Base-by-base conservation (phyloP, 2,888 invertebrate species). In the Mesodorylaimus sp. region DNA sequence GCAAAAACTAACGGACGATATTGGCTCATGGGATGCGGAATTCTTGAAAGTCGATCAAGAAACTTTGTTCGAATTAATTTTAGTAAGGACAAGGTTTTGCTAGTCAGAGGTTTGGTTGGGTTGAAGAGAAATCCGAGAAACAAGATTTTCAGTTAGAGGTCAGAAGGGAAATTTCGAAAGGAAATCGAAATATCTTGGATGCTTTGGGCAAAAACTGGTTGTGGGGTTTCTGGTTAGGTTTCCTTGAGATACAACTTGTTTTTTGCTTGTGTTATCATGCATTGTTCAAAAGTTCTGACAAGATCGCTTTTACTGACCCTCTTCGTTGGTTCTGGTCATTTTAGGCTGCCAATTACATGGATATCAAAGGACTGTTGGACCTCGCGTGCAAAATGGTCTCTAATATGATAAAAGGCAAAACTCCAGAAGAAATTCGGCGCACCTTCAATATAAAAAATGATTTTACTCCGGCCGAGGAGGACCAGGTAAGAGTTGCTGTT, bases 11-110 rank as follows among this genome's bases (percentile, higher is more conserved):
- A 95, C 95, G 1, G 95, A 97, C 67, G 95, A 97, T 65, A 97
- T 97, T 58, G 86, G 86, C 25, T 87, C 88, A 0, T 97, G 97
- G 97, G 97, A 97, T 73, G 87, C 89, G 0, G 95, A 97, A 68
- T 97, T 97, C 65, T 73, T 99, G 7, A 97, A 97, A 75, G 93
- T 95, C 29, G 91, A 93, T 68, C 91, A 93, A 68, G 89, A 87
- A 52, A 93, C 91, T 1, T 72, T 95, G 16, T 93, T 91, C 67
- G 93, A 93, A 72, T 73, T 95, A 39, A 93, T 95, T 61, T 72
- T 95, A 66, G 73, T 75, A 64, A 59, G 67, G 63, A 59, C 51
- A 49, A 59, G 52, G 7, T 32, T 32, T 32, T 32, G 7, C 7
- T 32, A 10, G 7, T 32, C 32, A 7, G 16, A 32, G 16, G 16